Evolutionary conservation across 2,888 invertebrate genomes (phyloP), one percentile per base, ranked within the genome.

Genomic region (Exocentrus adspersus): DNA sequence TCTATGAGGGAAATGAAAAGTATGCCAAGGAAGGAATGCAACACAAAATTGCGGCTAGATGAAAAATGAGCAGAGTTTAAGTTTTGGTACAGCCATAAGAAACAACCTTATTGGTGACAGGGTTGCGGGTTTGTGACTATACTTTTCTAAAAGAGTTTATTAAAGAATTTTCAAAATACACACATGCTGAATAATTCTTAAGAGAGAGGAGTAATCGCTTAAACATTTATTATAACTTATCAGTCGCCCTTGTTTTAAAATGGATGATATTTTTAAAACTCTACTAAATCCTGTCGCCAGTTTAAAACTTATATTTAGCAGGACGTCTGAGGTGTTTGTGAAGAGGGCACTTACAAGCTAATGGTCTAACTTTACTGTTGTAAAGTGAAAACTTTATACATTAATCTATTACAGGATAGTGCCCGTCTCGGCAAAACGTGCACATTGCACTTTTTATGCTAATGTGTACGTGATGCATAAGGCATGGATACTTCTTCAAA

Each of bases 381-480:
- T 75, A 73, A 75, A 77, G 70, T 75, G 73, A 72, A 76, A 78
- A 78, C 76, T 78, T 78, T 77, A 64, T 67, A 75, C 78, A 78
- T 78, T 78, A 78, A 78, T 78, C 77, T 78, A 75, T 78, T 78
- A 76, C 75, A 75, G 74, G 65, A 73, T 73, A 72, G 62, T 68
- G 63, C 63, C 60, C 59, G 56, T 61, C 62, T 62, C 45, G 58
- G 60, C 52, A 52, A 51, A 57, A 59, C 58, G 53, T 42, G 45
- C 50, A 60, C 52, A 61, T 62, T 62, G 50, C 51, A 50, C 56
- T 65, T 65, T 61, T 64, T 58, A 50, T 54, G 19, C 53, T 59
- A 43, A 46, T 43, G 45, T 58, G 53, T 57, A 59, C 48, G 56
- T 51, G 48, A 46, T 54, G 60, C 50, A 64, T 50, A 3, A 20